phyloP scores from a whole-genome alignment of 2,888 invertebrate genomes.

The Melipona beecheii region DNA sequence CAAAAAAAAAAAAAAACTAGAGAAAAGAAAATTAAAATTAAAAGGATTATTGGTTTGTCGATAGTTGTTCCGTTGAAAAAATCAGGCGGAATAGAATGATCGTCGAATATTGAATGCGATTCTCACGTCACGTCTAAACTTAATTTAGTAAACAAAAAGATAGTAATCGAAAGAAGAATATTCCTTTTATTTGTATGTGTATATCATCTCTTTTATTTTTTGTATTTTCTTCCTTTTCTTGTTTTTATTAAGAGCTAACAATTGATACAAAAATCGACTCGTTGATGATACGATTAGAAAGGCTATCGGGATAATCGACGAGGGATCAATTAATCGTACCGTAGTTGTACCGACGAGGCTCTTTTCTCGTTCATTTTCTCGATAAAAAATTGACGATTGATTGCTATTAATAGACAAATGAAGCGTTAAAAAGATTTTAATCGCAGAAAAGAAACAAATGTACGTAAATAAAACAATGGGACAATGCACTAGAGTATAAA shows the following conservation, averaged over 20 bases:
- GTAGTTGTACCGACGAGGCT: constrained; percentile 26
- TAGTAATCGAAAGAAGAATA: constrained; percentile 46
- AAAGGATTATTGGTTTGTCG: constrained; percentile 40
- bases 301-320: constrained; percentile 45
- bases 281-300: constrained; percentile 56
- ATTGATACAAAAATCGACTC: constrained; percentile 63
- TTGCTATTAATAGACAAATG: background rate
- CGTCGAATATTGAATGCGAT: constrained; percentile 9
- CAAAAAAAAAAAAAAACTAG: background rate
- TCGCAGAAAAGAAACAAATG: background rate
- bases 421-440: constrained; percentile 4
- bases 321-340: constrained; percentile 27
- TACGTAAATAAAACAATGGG: background rate
- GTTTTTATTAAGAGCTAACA: constrained; percentile 52
- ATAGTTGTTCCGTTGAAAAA: constrained; percentile 1
- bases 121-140: constrained; percentile 8
- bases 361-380: constrained; percentile 38
- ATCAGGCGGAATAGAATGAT: constrained; percentile 12
- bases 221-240: background rate
- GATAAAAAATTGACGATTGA: constrained; percentile 8
- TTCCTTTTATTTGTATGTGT: constrained; percentile 22
- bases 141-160: constrained; percentile 44
- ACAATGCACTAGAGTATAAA: background rate
- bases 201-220: background rate
- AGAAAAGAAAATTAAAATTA: constrained; percentile 14